phyloP scores from a whole-genome alignment of 2,797 vertebrate genomes.

The Rhinophrynus dorsalis region DNA sequence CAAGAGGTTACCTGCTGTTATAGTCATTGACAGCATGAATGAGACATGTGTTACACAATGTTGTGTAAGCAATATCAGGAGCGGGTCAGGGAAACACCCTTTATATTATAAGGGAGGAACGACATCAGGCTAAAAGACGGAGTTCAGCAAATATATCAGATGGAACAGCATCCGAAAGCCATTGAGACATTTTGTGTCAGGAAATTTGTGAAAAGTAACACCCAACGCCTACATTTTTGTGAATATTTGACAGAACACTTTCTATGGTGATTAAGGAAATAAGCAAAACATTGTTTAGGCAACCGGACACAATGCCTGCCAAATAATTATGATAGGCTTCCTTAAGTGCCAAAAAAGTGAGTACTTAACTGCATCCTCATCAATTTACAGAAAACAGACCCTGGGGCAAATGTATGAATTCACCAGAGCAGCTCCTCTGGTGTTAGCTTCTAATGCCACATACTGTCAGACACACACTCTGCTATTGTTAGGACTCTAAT shows the following conservation, averaged over 20 bases:
- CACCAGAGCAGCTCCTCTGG: too few relatives aligned
- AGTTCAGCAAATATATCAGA: conserved; percentile 27
- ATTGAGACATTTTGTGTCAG: not conserved
- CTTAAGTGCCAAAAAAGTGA: too few relatives aligned
- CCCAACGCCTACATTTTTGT: not conserved
- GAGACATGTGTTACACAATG: not conserved
- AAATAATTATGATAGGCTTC: not conserved
- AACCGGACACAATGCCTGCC: conserved; percentile 18
- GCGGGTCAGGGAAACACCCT: conserved; percentile 18
- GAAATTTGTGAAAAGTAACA: conserved; percentile 6
- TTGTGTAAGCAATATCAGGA: not conserved
- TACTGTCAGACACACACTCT: too few relatives aligned
- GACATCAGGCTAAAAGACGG: conserved; percentile 24
- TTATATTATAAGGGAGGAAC: conserved; percentile 12
- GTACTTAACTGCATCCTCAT: too few relatives aligned
- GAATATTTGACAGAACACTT: not conserved
- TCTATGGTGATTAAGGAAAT: conserved; percentile 22
- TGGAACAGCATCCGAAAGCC: conserved; percentile 10
- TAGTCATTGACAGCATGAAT: conserved; percentile 9
- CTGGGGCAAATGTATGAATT: too few relatives aligned
- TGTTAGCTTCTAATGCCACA: too few relatives aligned
- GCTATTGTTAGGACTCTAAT: too few relatives aligned
- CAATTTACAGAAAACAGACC: too few relatives aligned
- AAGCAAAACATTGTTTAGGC: conserved; percentile 29
- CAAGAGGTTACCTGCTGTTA: conserved; percentile 20